A percentile compares a stretch with the other conserved stretches of the same genome.
phyloP scores from a whole-genome alignment of 2,888 invertebrate genomes.

The Philereme transversata region DNA sequence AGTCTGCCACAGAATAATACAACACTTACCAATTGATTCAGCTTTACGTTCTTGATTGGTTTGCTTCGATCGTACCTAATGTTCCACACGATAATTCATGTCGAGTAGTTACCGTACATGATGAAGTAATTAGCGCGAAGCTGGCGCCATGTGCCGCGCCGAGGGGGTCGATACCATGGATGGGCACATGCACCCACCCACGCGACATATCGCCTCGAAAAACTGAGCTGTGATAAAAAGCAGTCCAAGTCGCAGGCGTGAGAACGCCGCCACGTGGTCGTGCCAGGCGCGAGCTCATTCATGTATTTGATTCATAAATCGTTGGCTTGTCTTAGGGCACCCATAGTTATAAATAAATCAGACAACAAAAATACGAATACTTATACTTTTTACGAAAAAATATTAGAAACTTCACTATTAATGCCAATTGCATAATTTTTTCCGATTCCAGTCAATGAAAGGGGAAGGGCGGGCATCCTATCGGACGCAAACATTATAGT shows the following conservation, averaged over 20 bases:
- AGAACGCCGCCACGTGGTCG: constrained; percentile 79
- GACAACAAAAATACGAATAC: constrained; percentile 26
- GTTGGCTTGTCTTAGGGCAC: constrained; percentile 56
- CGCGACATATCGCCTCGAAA: constrained; percentile 67
- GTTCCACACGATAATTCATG: constrained; percentile 20
- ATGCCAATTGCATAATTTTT: background rate
- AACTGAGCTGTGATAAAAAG: constrained; percentile 73
- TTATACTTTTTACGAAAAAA: too few relatives aligned
- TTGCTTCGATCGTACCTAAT: constrained; percentile 12
- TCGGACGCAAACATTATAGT: constrained; percentile 42
- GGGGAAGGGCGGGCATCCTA: constrained; percentile 11
- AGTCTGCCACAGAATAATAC: constrained; percentile 1
- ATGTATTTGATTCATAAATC: constrained; percentile 82
- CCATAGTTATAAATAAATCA: constrained; percentile 37
- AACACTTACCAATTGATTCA: background rate
- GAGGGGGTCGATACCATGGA: constrained; percentile 72
- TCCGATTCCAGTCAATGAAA: constrained; percentile 3
- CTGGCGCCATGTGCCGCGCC: constrained; percentile 71
- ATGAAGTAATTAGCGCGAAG: constrained; percentile 77
- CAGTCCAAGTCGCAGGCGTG: constrained; percentile 67
- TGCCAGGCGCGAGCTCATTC: constrained; percentile 67
- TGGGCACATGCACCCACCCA: constrained; percentile 72
- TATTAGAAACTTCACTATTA: too few relatives aligned
- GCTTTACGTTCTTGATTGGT: background rate
- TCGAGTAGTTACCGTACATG: constrained; percentile 44